Evolutionary conservation across 2,113 vertebrate genomes (phyloP).

Genomic region (Numenius arquata): DNA sequence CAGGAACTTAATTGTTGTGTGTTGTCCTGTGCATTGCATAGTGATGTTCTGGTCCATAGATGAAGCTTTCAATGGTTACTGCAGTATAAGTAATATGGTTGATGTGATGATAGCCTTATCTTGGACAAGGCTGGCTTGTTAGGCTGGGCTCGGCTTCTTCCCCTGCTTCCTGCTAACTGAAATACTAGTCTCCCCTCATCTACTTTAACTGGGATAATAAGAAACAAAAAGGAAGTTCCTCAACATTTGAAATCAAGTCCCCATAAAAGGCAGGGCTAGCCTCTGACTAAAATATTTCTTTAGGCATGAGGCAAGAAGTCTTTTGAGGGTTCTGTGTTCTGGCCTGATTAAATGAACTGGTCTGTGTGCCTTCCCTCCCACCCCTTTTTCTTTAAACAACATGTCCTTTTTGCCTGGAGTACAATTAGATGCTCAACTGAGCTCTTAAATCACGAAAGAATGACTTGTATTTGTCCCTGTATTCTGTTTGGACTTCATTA

Average conservation of each 20-base stretch:
- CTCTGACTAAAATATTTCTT: background rate
- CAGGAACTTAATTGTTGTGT: background rate
- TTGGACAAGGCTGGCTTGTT: background rate
- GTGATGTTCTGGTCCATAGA: rapidly evolving
- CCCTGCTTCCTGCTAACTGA: background rate
- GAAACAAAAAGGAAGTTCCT: background rate
- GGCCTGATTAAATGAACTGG: background rate
- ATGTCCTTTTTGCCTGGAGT: background rate
- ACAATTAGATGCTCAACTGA: background rate
- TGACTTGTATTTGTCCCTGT: background rate
- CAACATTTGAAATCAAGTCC: background rate
- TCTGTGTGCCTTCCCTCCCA: background rate
- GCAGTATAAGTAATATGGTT: background rate
- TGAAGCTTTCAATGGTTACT: background rate
- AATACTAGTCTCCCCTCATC: background rate
- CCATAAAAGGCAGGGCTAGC: background rate
- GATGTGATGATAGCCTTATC: background rate
- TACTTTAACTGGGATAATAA: background rate
- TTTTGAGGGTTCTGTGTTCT: background rate
- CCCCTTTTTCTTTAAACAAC: background rate
- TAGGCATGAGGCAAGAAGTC: background rate
- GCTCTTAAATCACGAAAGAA: background rate
- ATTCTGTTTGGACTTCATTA: background rate
- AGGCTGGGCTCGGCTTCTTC: background rate
- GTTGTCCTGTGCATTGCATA: background rate